These are phyloP conservation scores for Gila robusta DNA, from an alignment of 2,797 vertebrate species.

Conservation along the genomic window DNA sequence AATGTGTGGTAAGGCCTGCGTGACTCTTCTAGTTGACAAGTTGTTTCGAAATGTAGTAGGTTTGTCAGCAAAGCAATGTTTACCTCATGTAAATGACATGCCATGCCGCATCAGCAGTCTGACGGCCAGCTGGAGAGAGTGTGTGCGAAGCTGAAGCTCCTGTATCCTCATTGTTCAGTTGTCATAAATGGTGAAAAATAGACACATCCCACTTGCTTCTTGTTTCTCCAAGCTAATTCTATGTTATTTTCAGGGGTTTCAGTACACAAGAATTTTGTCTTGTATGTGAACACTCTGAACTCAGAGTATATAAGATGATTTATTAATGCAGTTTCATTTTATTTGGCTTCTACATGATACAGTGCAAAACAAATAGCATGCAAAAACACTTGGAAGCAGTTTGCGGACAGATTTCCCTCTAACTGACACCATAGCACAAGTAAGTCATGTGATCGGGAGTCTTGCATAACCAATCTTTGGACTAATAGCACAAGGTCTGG, in stretches of 20 bases:
- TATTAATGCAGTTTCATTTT: not conserved
- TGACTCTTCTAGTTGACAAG: not conserved
- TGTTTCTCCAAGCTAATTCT: not conserved
- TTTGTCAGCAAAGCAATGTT: conserved; percentile 13
- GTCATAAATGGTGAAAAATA: not conserved
- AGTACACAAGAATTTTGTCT: not conserved
- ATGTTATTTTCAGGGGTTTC: not conserved
- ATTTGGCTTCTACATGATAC: not conserved
- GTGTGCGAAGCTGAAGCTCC: not conserved
- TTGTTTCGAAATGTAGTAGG: conserved; percentile 13
- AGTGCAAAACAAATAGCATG: not conserved
- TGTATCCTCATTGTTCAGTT: not conserved
- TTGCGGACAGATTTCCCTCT: not conserved
- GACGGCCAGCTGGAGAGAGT: conserved; percentile 35
- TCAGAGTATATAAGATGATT: not conserved
- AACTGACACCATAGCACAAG: not conserved
- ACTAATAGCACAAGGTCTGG: not conserved
- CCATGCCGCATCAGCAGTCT: conserved; percentile 14
- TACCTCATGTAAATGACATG: conserved; percentile 17
- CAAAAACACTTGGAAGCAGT: not conserved
- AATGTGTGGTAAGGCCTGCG: not conserved
- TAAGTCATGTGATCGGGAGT: not conserved
- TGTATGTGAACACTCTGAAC: not conserved
- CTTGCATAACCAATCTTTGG: not conserved
- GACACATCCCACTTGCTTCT: conserved; percentile 7